These are phyloP conservation scores for Zaprionus ghesquierei DNA, from an alignment of 1,140 invertebrate species.

Conservation along the genomic window DNA sequence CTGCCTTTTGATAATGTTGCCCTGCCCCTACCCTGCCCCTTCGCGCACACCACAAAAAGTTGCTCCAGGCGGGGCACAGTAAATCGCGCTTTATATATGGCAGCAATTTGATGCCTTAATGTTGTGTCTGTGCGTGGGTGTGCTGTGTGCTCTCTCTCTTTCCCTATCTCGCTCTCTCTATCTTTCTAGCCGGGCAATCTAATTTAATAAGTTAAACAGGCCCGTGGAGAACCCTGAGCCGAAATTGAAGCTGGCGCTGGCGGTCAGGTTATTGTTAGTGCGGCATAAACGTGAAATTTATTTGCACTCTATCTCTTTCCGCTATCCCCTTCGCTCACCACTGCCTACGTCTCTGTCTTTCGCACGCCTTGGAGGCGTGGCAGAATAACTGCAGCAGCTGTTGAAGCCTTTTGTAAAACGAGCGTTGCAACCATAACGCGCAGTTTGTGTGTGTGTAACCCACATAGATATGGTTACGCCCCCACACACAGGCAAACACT, in stretches of 20 bases:
- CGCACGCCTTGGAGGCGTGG: conserved; percentile 15
- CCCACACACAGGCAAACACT: conserved; percentile 51
- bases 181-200: conserved; percentile 35
- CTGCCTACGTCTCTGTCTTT: too few relatives aligned
- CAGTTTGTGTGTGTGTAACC: conserved; percentile 7
- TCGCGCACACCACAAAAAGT: background rate
- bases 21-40: background rate
- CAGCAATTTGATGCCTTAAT: conserved; percentile 54
- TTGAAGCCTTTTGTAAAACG: conserved; percentile 21
- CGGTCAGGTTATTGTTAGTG: conserved; percentile 49
- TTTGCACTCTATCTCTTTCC: background rate
- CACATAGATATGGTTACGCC: background rate
- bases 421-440: conserved; percentile 4
- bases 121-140: conserved; percentile 7
- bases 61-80: conserved; percentile 1
- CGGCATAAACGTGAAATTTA: conserved; percentile 46
- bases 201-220: conserved; percentile 48
- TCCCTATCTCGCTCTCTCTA: background rate
- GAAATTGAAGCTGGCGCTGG: conserved; percentile 7
- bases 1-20: conserved; percentile 28
- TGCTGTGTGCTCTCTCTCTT: background rate
- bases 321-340: background rate
- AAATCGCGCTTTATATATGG: conserved; percentile 62
- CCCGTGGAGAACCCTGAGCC: background rate
- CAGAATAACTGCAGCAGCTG: conserved; percentile 43